These are phyloP conservation scores for Herpailurus yagouaroundi DNA, from an alignment of 2,113 vertebrate genomes.

Conservation along the genomic window DNA sequence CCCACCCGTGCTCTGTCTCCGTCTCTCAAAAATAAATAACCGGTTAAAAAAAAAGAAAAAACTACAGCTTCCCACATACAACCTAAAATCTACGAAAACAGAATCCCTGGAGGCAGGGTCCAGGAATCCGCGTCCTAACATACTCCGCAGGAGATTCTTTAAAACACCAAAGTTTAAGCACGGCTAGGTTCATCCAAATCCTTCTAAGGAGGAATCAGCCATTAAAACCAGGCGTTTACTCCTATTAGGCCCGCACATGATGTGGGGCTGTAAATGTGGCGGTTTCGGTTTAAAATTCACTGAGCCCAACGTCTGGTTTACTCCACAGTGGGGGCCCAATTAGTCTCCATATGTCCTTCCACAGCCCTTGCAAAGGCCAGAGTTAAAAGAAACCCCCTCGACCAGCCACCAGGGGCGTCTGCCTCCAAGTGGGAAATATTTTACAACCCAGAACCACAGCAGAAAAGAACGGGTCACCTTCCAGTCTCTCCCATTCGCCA, in stretches of 20 bases:
- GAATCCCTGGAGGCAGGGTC: neutral
- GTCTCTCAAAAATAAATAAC: too few species aligned
- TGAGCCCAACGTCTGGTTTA: neutral
- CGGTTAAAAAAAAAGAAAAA: too few species aligned
- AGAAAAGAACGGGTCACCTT: conserved; percentile 62
- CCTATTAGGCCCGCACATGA: neutral
- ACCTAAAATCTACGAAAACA: neutral
- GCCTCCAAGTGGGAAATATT: conserved; percentile 24
- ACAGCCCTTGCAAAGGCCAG: neutral
- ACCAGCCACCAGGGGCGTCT: neutral
- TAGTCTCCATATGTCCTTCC: neutral
- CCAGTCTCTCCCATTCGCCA: neutral
- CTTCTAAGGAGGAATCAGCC: neutral
- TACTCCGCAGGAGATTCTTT: neutral
- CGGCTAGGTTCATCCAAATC: neutral
- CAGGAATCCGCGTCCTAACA: neutral
- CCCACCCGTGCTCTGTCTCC: too few species aligned
- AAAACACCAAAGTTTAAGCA: neutral
- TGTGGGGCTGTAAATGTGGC: neutral
- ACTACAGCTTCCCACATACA: too few species aligned
- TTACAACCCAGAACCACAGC: neutral
- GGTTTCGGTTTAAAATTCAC: conserved; percentile 27
- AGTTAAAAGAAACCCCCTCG: conserved; percentile 40
- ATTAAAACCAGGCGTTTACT: conserved; percentile 10
- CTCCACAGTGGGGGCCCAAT: neutral